These are phyloP conservation scores for Oreochromis niloticus DNA, from an alignment of 2,113 vertebrate species.

Conservation along the genomic window DNA sequence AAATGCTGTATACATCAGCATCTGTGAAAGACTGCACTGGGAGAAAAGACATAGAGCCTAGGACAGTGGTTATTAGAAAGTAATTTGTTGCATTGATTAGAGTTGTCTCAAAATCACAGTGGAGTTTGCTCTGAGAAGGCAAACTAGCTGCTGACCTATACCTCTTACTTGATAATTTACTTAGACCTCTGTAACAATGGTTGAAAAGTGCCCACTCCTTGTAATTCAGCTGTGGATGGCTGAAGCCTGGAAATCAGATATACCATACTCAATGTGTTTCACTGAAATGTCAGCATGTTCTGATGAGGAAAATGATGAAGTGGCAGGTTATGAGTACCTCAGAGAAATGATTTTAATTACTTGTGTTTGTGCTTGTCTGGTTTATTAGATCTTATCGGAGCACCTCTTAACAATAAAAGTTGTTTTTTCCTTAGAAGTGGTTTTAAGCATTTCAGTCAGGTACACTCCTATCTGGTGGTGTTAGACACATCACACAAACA, in stretches of 20 bases:
- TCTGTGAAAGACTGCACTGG: background rate
- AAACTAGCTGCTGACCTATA: background rate
- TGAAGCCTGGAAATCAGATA: background rate
- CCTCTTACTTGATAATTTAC: background rate
- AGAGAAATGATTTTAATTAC: background rate
- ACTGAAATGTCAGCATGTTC: background rate
- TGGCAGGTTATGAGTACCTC: background rate
- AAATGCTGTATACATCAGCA: background rate
- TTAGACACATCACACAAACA: background rate
- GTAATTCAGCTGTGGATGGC: background rate
- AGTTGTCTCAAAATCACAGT: conserved; percentile 25
- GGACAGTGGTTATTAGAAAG: conserved; percentile 40
- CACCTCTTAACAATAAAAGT: background rate
- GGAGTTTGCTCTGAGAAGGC: conserved; percentile 5
- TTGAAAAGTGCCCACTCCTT: background rate
- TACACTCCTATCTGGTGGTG: background rate
- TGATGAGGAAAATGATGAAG: background rate
- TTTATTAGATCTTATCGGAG: background rate
- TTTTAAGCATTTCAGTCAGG: background rate
- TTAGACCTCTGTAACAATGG: background rate
- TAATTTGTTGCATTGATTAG: conserved; percentile 52
- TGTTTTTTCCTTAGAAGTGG: background rate
- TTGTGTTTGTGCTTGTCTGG: background rate
- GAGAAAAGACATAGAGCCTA: background rate
- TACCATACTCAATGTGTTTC: background rate